Evolutionary conservation across 2,888 invertebrate species (phyloP), one percentile per base, ranked within the genome.

Genomic region (Calliphora vomitoria): DNA sequence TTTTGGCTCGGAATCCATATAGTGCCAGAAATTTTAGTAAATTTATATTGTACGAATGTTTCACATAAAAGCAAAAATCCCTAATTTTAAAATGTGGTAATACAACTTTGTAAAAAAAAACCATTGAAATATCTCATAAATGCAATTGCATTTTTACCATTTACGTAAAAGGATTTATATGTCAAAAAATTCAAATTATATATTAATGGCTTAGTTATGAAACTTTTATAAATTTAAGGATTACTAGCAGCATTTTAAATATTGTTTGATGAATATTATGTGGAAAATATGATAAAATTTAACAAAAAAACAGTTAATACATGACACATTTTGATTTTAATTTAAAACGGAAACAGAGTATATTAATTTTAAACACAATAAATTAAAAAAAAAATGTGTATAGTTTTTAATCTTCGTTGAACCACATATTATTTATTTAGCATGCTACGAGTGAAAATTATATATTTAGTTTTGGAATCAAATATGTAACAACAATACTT

Each of bases 261-360:
- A 50, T 50, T 50, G 6, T 50, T n/a, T 50, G 4, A 50, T 50
- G 50, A 50, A 50, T 50, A 50, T n/a, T 50, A 50, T n/a, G 5
- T 50, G 50, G n/a, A n/a, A 50, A 50, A 50, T 50, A n/a, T 50
- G 15, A 15, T 50, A 50, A 58, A 58, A 58, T 11, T 25, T 20
- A 25, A 58, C 20, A 53, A 3, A 1, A 25, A 25, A 58, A 58
- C 58, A 25, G 58, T 13, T 25, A 50, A 50, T 25, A 58, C 58
- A 20, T 58, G 58, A 25, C 58, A 58, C 58, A 58, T 25, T 58
- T 13, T 58, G 58, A 58, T 25, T 58, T 58, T 25, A 58, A 58
- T 58, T 11, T 58, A 11, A 58, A 58, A 58, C 58, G 20, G 58
- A 58, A 58, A 58, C n/a, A n/a, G 8, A 53, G 53, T 53, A n/a